Base-by-base conservation (phyloP, 1,140 invertebrate species). In the Drosophila leontia region DNA sequence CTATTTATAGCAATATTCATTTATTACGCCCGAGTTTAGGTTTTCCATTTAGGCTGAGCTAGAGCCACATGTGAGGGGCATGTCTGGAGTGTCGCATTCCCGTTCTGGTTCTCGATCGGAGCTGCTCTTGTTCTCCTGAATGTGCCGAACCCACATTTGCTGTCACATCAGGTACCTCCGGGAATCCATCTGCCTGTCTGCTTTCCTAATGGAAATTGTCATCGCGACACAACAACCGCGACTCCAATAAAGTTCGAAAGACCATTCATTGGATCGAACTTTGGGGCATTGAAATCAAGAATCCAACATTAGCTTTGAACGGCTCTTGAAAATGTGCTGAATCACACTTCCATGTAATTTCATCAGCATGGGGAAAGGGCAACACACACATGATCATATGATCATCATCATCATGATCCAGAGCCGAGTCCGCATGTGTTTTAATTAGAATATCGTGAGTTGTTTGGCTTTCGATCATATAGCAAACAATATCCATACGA, bases 381-480 rank as follows among this genome's bases (percentile, higher is more conserved):
- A 77, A 26, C 45, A 45, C 47, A 70, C 65, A 26, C 45, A 62
- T 56, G 57, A 64, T 63, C 37, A 78, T 71, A 69, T 51, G 50
- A 74, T 42, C n/a, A 71, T 39, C 11, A 55, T 48, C 15, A 72
- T 69, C 37, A 57, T 76, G 41, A 47, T 77, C 60, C 55, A 56
- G 68, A 63, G 76, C 53, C 37, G n/a, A 37, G 77, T 63, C 74
- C 68, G 80, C 75, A 80, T 87, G 72, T 80, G 85, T 88, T 88
- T 88, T 88, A 88, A 88, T 88, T 88, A 90, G 85, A 88, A 88
- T 88, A 90, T 88, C 85, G 85, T 90, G 84, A 72, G 78, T 90
- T 90, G 85, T 90, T 88, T 88, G 81, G 85, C 81, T 91, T 91
- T 90, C 74, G 80, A 86, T 78, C 85, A 83, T 83, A 83, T 88